These are phyloP conservation scores for Peromyscus melanophrys DNA, from an alignment of 2,797 vertebrate genomes.

Conservation along the genomic window DNA sequence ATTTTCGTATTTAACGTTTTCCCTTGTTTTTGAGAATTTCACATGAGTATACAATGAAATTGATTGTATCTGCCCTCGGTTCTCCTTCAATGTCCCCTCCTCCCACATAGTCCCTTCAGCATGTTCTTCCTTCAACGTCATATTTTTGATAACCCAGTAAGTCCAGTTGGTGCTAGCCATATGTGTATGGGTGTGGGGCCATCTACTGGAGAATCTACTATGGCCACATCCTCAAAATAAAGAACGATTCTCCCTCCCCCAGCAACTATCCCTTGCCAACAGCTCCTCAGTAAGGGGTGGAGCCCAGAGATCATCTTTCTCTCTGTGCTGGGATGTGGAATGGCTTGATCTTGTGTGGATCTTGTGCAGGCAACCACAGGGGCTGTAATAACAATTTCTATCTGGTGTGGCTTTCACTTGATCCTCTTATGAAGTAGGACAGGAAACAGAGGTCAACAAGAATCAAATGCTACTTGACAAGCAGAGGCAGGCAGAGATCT, in stretches of 20 bases:
- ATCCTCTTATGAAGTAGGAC: background rate
- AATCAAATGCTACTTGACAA: background rate
- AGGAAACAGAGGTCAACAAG: background rate
- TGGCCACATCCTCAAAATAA: background rate
- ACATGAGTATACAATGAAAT: background rate
- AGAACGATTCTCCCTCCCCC: background rate
- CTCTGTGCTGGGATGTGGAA: background rate
- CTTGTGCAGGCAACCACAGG: background rate
- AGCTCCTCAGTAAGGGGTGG: background rate
- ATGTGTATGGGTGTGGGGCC: background rate
- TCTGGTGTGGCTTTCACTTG: background rate
- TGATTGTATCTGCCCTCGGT: background rate
- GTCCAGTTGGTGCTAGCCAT: background rate
- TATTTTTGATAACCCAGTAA: background rate
- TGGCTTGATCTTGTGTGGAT: background rate
- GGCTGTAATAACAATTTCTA: background rate
- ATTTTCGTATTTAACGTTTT: background rate
- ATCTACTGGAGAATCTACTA: background rate
- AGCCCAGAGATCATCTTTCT: background rate
- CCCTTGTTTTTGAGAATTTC: background rate
- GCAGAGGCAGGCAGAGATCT: no score
- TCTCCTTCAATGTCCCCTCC: background rate
- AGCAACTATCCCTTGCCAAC: background rate
- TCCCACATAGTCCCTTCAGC: background rate
- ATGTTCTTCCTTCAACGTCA: background rate